These are phyloP conservation scores for Netelia fuscicornis DNA, from an alignment of 2,888 invertebrate species.

Conservation along the genomic window DNA sequence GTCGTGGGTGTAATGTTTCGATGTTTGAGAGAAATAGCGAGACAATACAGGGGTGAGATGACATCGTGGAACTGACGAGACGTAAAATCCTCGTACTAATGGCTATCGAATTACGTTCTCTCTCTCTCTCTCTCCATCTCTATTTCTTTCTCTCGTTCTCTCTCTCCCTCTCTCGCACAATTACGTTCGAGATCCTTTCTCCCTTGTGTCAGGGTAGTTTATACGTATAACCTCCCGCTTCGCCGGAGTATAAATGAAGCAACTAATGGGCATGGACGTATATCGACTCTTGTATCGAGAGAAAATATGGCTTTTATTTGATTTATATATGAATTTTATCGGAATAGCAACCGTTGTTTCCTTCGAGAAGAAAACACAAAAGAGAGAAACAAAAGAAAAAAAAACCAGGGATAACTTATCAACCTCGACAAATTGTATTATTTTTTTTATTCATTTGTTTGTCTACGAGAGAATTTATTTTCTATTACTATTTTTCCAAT, in stretches of 20 bases:
- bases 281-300: not conserved
- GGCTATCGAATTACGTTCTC: conserved; percentile 69
- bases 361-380: not conserved
- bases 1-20: conserved; percentile 9
- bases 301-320: conserved; percentile 1
- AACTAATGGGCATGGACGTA: not conserved
- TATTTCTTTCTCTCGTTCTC: not conserved
- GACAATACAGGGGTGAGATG: conserved; percentile 61
- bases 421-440: too few species aligned
- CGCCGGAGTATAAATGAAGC: conserved; percentile 8
- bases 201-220: not conserved
- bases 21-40: conserved; percentile 22
- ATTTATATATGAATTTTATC: conserved; percentile 1
- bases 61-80: conserved; percentile 29
- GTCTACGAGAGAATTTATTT: not conserved
- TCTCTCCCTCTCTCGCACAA: conserved; percentile 15
- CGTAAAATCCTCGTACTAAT: conserved; percentile 57
- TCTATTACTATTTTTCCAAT: not conserved
- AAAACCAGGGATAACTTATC: too few species aligned
- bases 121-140: not conserved
- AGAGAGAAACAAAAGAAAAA: too few species aligned
- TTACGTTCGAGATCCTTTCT: conserved; percentile 55
- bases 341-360: too few species aligned
- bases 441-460: not conserved
- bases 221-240: not conserved